A percentile compares a stretch with the other conserved stretches of the same genome.
Conservation (phyloP, 2,888 invertebrate species). For the Eupithecia centaureata region DNA sequence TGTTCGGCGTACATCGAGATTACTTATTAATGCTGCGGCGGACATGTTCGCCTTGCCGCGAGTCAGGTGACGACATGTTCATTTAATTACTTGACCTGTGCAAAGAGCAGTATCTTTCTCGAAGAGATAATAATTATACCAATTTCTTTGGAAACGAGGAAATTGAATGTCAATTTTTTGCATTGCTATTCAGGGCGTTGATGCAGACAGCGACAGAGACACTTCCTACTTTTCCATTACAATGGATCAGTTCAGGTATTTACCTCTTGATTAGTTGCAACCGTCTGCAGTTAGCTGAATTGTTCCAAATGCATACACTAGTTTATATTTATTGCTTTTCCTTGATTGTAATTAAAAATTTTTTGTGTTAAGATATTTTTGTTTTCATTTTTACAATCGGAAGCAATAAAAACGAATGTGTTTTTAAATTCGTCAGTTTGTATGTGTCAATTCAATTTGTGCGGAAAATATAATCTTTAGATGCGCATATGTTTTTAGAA, state of each 20-base stretch:
- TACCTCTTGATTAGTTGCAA: no score
- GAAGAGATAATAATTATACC: neutral
- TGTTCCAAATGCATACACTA: no score
- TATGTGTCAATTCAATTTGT: conserved; percentile 11
- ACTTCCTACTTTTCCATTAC: no score
- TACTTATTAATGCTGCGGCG: conserved; percentile 63
- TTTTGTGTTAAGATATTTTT: neutral
- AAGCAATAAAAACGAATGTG: conserved; percentile 2
- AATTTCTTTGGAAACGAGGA: neutral
- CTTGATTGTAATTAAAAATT: no score
- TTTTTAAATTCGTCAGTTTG: conserved; percentile 1
- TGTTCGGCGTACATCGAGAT: conserved; percentile 59
- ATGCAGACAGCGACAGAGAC: no score
- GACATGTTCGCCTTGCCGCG: conserved; percentile 60
- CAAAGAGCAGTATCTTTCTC: conserved; percentile 8
- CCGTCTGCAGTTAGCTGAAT: no score
- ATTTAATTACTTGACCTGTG: conserved; percentile 48
- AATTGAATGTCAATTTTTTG: neutral
- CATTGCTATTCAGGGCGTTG: no score
- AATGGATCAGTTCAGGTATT: no score
- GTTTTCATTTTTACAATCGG: neutral
- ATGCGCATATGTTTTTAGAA: conserved; percentile 29
- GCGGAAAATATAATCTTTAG: conserved; percentile 19
- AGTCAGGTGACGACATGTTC: conserved; percentile 48
- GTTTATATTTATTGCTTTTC: no score